Evolutionary conservation across 2,888 invertebrate species (phyloP).

Genomic region (Apotomis capreana): DNA sequence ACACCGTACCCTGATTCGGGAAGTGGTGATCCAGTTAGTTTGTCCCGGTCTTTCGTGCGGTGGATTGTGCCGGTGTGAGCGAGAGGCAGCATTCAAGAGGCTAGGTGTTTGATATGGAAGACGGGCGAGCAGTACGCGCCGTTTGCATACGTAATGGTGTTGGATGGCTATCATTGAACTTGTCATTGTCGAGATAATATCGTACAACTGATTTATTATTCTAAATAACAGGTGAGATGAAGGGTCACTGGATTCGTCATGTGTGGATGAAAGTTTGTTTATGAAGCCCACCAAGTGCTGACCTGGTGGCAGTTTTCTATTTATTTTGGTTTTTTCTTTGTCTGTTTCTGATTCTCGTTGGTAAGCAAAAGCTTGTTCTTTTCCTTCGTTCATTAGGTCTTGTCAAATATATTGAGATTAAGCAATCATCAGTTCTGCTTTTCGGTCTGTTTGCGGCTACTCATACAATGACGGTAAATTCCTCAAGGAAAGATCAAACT

Average conservation of each 20-base stretch:
- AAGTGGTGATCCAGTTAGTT: conserved; percentile 67
- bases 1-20: conserved; percentile 78
- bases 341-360: not conserved
- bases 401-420: too few relatives aligned
- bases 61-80: conserved; percentile 50
- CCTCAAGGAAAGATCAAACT: too few relatives aligned
- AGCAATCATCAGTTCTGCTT: too few relatives aligned
- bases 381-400: too few relatives aligned
- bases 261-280: not conserved
- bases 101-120: conserved; percentile 74
- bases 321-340: too few relatives aligned
- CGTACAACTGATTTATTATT: conserved; percentile 37
- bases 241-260: conserved; percentile 11
- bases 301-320: not conserved
- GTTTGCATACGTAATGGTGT: conserved; percentile 70
- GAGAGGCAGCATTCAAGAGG: conserved; percentile 57
- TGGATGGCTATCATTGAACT: conserved; percentile 76
- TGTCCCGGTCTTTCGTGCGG: conserved; percentile 55
- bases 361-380: too few relatives aligned
- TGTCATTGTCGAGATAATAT: conserved; percentile 68
- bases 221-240: conserved; percentile 5
- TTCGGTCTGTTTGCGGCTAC: too few relatives aligned
- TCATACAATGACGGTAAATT: too few relatives aligned
- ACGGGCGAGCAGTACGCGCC: conserved; percentile 62
- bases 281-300: not conserved